Percentiles rank a stretch among this genome's conserved stretches.
Evolutionary conservation across 30 jellyfish, hydroid and myxozoan species (phyloP).

Genomic region (Phacellophora camtschatica): DNA sequence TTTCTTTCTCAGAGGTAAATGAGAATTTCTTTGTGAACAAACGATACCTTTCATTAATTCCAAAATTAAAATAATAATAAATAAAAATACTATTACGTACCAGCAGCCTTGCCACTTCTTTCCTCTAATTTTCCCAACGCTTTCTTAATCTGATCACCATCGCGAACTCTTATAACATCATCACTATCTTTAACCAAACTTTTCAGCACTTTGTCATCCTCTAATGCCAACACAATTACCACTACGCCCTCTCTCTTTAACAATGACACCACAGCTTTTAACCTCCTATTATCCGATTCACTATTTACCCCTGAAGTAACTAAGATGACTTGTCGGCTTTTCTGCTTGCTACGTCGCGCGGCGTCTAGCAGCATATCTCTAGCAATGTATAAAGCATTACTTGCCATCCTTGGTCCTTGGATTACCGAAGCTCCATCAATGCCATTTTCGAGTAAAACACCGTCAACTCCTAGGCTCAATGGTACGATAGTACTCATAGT

Average conservation of each 20-base stretch:
- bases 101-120: conserved; percentile 30
- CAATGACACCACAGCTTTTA: not conserved
- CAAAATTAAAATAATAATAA: too few species aligned
- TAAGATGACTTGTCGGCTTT: not conserved
- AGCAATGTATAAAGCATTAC: not conserved
- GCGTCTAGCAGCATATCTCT: not conserved
- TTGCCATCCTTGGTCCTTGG: conserved; percentile 8
- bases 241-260: not conserved
- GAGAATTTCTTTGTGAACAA: too few species aligned
- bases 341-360: not conserved
- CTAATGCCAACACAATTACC: not conserved
- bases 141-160: not conserved
- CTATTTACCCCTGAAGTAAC: not conserved
- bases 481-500: not conserved
- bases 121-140: conserved; percentile 22
- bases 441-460: not conserved
- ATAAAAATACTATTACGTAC: too few species aligned
- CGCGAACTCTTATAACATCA: not conserved
- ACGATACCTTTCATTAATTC: too few species aligned
- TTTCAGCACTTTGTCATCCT: not conserved
- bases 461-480: not conserved
- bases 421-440: not conserved
- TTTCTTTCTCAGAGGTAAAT: too few species aligned
- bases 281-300: not conserved
- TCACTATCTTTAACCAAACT: not conserved